These are phyloP conservation scores for Sarcophaga rosellei DNA, from an alignment of 2,888 invertebrate genomes.

Conservation along the genomic window DNA sequence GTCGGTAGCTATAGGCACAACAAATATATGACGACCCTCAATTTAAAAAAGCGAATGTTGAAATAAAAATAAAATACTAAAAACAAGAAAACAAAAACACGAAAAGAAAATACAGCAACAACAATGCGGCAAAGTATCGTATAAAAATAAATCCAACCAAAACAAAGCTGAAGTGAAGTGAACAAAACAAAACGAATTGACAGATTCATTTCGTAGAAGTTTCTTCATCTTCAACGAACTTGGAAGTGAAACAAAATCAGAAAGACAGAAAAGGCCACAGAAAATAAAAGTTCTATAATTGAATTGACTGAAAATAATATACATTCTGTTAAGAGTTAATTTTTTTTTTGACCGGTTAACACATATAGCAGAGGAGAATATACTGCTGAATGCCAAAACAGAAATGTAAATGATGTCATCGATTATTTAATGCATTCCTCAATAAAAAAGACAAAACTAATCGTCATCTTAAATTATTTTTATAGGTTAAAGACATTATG, in stretches of 20 bases:
- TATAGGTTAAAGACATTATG: conserved; percentile 50
- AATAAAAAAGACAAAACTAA: conserved; percentile 17
- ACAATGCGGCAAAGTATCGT: not conserved
- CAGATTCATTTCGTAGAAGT: conserved; percentile 3
- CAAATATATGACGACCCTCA: conserved; percentile 40
- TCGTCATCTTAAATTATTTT: conserved; percentile 58
- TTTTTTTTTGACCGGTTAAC: conserved; percentile 22
- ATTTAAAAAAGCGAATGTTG: conserved; percentile 39
- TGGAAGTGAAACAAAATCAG: not conserved
- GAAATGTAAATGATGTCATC: conserved; percentile 65
- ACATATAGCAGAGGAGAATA: conserved; percentile 21
- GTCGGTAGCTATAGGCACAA: not conserved
- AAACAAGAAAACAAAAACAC: conserved; percentile 6
- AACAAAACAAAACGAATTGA: conserved; percentile 27
- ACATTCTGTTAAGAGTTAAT: conserved; percentile 3
- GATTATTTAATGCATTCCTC: conserved; percentile 41
- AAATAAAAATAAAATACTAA: conserved; percentile 48
- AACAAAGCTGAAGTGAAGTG: conserved; percentile 14
- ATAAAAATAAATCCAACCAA: conserved; percentile 17
- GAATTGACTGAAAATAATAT: conserved; percentile 47
- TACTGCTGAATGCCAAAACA: conserved; percentile 1
- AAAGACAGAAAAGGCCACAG: conserved; percentile 3
- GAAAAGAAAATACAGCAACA: conserved; percentile 18
- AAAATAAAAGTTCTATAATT: conserved; percentile 32
- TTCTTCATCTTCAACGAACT: conserved; percentile 7